Percentiles rank a stretch among this genome's conserved stretches.
These are phyloP conservation scores for Zosterops lateralis DNA, from an alignment of 2,113 vertebrate genomes.

Conservation along the genomic window DNA sequence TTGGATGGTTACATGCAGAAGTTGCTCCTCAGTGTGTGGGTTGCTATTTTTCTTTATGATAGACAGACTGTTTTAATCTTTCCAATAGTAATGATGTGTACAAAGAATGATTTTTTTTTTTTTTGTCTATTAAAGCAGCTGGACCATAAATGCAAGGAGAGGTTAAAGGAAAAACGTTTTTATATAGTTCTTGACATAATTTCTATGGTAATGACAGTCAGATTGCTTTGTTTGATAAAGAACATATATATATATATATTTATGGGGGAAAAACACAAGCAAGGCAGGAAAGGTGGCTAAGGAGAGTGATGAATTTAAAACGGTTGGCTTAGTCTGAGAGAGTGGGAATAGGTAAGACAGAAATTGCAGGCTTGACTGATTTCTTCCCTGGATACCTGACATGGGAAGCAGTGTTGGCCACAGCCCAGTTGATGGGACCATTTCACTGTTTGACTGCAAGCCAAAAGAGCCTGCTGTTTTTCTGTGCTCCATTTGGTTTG, in stretches of 20 bases:
- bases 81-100: constrained; percentile 22
- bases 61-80: constrained; percentile 34
- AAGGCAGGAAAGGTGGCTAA: not conserved
- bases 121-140: constrained; percentile 53
- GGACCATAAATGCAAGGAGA: constrained; percentile 40
- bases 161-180: constrained; percentile 30
- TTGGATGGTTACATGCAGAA: not conserved
- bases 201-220: constrained; percentile 1
- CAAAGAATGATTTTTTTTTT: constrained; percentile 27
- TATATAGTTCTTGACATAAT: not conserved
- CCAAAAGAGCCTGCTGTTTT: not conserved
- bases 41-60: not conserved
- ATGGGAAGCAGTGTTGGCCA: not conserved
- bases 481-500: not conserved
- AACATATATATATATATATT: not conserved
- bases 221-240: not conserved
- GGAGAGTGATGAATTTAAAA: not conserved
- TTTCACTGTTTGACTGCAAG: not conserved
- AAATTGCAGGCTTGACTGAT: not conserved
- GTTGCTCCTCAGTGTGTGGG: not conserved
- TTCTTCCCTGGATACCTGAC: not conserved
- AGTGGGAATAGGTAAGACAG: not conserved
- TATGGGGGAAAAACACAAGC: not conserved
- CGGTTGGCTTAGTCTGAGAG: not conserved
- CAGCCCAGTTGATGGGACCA: not conserved